phyloP scores from a whole-genome alignment of 2,888 invertebrate species.

The Dicranocentrus wangi region DNA sequence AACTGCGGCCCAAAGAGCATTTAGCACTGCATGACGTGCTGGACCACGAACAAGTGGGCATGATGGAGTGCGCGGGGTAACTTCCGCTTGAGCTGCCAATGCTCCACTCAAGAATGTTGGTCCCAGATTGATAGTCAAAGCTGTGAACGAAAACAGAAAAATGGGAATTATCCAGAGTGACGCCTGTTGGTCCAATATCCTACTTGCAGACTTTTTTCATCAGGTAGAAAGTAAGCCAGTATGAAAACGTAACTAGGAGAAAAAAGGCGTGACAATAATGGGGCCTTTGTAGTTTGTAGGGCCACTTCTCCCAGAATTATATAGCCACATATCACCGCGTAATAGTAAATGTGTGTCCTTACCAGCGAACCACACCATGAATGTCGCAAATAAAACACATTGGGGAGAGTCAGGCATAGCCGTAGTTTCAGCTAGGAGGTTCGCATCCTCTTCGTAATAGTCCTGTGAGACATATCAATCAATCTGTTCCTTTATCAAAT shows the following conservation, averaged over 20 bases:
- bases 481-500: slow-evolving; percentile 66
- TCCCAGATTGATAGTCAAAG: slow-evolving; percentile 80
- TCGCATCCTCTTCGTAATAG: slow-evolving; percentile 73
- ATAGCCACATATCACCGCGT: neutral
- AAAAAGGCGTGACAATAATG: no score
- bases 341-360: slow-evolving; percentile 33
- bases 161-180: slow-evolving; percentile 6
- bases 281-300: no score
- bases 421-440: slow-evolving; percentile 76
- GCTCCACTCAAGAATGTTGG: slow-evolving; percentile 90
- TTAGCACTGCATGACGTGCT: slow-evolving; percentile 90
- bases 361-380: slow-evolving; percentile 92
- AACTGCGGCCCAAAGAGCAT: slow-evolving; percentile 91
- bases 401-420: slow-evolving; percentile 89
- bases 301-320: neutral
- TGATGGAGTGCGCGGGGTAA: slow-evolving; percentile 73
- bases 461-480: slow-evolving; percentile 71
- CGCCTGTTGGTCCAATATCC: slow-evolving; percentile 28
- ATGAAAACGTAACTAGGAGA: no score
- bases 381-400: slow-evolving; percentile 91
- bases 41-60: slow-evolving; percentile 91
- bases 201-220: neutral
- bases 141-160: slow-evolving; percentile 50
- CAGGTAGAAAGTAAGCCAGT: no score
- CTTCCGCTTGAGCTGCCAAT: slow-evolving; percentile 81